These are phyloP conservation scores for Phainopepla nitens DNA, from an alignment of 2,113 vertebrate genomes.

Conservation along the genomic window DNA sequence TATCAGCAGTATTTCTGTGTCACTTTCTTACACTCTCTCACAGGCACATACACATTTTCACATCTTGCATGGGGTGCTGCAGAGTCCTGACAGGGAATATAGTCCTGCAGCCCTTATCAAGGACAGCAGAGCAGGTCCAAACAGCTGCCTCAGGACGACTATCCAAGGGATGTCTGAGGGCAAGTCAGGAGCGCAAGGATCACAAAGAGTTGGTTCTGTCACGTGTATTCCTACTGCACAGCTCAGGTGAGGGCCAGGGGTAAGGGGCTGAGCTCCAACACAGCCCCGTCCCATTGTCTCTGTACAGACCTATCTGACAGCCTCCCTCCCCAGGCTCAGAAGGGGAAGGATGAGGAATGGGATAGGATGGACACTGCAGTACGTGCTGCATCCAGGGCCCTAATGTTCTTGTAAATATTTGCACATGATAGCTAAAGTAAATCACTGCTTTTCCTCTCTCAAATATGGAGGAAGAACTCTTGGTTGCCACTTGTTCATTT, in stretches of 20 bases:
- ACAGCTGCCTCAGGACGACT: background rate
- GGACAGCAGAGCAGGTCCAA: background rate
- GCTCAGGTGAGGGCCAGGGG: background rate
- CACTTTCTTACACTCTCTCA: background rate
- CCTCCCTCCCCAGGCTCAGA: rapidly evolving
- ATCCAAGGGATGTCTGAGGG: background rate
- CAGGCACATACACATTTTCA: rapidly evolving
- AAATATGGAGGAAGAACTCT: background rate
- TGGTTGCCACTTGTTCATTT: background rate
- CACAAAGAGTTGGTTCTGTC: background rate
- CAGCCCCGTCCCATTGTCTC: no score
- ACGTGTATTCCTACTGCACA: rapidly evolving
- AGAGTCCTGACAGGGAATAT: background rate
- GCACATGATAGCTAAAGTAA: background rate
- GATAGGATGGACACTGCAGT: background rate
- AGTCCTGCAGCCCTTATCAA: background rate
- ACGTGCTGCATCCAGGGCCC: background rate
- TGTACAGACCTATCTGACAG: no score
- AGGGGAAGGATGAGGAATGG: background rate
- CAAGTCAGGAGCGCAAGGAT: background rate
- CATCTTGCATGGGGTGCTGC: background rate
- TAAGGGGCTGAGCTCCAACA: background rate
- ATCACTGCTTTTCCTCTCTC: background rate
- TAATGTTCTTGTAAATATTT: background rate
- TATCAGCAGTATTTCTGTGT: background rate